Conservation (phyloP, 2,113 vertebrate genomes). For the Ctenomys sociabilis region DNA sequence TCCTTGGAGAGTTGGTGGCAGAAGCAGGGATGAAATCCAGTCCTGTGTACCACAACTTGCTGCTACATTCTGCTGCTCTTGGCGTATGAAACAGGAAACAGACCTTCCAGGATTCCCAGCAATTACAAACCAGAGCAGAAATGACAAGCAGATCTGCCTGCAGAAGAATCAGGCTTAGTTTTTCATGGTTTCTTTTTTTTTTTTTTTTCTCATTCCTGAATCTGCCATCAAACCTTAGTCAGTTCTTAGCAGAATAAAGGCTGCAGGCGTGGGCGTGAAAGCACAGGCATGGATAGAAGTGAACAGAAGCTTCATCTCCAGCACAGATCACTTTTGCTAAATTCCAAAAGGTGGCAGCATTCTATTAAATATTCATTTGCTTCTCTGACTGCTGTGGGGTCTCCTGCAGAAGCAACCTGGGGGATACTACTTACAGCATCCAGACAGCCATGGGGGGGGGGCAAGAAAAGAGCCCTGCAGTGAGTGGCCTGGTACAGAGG, state of each 20-base stretch:
- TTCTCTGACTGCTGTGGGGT: neutral
- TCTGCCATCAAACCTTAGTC: neutral
- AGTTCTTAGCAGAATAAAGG: neutral
- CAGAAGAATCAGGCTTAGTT: neutral
- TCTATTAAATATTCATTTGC: slow-evolving; percentile 71
- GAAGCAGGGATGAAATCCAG: neutral
- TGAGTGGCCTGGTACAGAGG: neutral
- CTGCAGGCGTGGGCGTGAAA: accelerated
- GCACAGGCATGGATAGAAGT: accelerated
- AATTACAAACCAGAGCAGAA: neutral
- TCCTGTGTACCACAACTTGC: neutral
- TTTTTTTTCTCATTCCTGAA: neutral
- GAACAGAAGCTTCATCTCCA: neutral
- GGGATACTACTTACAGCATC: neutral
- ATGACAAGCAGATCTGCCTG: neutral
- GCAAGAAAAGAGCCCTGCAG: neutral
- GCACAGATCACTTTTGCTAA: slow-evolving; percentile 50
- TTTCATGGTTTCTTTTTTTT: neutral
- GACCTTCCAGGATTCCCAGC: neutral
- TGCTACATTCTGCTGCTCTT: neutral
- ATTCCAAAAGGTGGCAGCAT: slow-evolving; percentile 83
- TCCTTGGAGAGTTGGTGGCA: neutral
- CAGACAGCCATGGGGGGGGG: too few species aligned
- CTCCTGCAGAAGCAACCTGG: neutral
- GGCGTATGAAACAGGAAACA: neutral